Conservation (phyloP, 2,797 vertebrate species). For the Agapornis canus region DNA sequence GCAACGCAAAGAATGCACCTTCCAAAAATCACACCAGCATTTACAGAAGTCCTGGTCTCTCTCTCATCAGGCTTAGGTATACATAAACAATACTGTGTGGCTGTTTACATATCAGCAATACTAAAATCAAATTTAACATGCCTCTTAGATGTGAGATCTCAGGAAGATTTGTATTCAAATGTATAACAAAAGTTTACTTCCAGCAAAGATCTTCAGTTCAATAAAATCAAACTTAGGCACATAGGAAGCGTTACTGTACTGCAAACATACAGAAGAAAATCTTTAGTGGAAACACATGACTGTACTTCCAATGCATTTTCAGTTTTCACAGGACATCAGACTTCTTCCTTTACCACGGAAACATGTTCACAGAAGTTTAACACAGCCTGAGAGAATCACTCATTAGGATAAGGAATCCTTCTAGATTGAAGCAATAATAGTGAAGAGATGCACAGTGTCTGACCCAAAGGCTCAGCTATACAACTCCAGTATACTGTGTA, state of each 20-base stretch:
- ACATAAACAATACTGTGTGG: not conserved
- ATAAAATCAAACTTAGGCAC: not conserved
- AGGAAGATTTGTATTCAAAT: not conserved
- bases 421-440: not conserved
- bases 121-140: not conserved
- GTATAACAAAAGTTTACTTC: not conserved
- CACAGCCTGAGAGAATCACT: not conserved
- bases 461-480: not conserved
- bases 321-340: not conserved
- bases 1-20: accelerated
- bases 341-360: not conserved
- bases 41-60: not conserved
- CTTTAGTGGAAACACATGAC: not conserved
- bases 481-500: not conserved
- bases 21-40: accelerated
- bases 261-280: not conserved
- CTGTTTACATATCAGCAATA: not conserved
- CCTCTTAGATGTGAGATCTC: not conserved
- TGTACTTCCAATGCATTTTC: not conserved
- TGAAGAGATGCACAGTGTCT: not conserved
- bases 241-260: not conserved
- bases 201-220: not conserved
- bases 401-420: not conserved
- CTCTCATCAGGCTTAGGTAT: too few relatives aligned
- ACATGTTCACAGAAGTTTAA: not conserved